Percentiles rank a stretch among this genome's conserved stretches.
These are phyloP conservation scores for Notodonta ziczac DNA, from an alignment of 2,888 invertebrate species.

Conservation along the genomic window DNA sequence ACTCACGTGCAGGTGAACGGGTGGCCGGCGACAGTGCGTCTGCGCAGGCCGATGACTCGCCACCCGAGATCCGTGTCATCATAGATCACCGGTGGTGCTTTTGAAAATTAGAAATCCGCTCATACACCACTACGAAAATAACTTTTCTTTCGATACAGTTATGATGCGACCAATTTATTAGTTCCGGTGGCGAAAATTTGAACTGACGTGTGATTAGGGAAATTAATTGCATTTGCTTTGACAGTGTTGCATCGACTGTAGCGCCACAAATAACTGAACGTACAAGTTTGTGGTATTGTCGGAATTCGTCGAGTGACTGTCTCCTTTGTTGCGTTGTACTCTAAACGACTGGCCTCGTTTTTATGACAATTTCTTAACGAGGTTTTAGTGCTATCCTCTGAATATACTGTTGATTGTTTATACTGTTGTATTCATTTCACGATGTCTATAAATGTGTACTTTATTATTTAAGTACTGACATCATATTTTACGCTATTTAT, in stretches of 20 bases:
- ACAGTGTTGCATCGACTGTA: neutral
- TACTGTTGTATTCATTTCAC: neutral
- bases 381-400: conserved; percentile 6
- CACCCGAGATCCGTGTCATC: conserved; percentile 10
- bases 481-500: neutral
- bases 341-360: conserved; percentile 13
- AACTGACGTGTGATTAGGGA: too few species aligned
- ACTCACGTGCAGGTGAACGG: conserved; percentile 49
- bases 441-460: neutral
- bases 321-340: neutral
- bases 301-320: neutral
- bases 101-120: neutral
- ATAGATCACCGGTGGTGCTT: conserved; percentile 16
- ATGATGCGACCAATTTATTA: neutral
- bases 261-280: neutral
- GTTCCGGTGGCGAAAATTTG: neutral
- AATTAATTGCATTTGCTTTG: neutral
- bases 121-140: neutral
- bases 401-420: neutral
- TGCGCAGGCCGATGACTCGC: conserved; percentile 36
- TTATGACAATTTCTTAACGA: conserved; percentile 16
- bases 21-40: conserved; percentile 42
- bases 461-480: too few species aligned
- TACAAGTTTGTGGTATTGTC: neutral
- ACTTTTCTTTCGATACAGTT: neutral